Percentiles rank a stretch among this genome's conserved stretches.
phyloP scores from a whole-genome alignment of 1,140 invertebrate genomes.

The Steinernema khuongi region DNA sequence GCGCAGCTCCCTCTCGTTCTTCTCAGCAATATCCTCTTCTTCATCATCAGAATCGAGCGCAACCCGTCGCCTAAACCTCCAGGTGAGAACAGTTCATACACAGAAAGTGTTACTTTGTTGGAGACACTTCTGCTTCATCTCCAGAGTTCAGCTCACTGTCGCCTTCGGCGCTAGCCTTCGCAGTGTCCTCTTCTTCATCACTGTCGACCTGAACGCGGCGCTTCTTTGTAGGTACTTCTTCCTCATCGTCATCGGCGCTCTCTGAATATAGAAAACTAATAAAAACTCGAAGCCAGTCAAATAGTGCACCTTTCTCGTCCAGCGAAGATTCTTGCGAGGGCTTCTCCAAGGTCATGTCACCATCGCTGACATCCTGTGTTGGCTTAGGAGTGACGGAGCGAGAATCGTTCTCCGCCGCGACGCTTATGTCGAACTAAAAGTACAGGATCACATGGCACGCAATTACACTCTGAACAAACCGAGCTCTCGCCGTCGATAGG shows the following conservation, averaged over 20 bases:
- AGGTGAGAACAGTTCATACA: background rate
- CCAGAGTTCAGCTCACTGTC: background rate
- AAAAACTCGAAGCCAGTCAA: background rate
- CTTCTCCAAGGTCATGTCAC: background rate
- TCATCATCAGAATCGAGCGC: background rate
- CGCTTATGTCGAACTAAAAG: background rate
- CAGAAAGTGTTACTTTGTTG: background rate
- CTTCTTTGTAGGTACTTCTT: slow-evolving; percentile 17
- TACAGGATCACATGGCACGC: background rate
- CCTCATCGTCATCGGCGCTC: slow-evolving; percentile 22
- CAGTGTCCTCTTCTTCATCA: background rate
- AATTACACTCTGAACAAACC: background rate
- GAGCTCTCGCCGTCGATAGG: background rate
- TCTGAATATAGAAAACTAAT: background rate
- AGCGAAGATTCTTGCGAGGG: background rate
- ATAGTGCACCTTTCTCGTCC: slow-evolving; percentile 29
- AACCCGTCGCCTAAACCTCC: background rate
- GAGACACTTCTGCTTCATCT: background rate
- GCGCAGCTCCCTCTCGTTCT: background rate
- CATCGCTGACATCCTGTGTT: background rate
- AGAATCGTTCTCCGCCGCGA: background rate
- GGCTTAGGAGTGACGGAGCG: background rate
- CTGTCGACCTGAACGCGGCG: background rate
- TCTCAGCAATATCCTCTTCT: background rate
- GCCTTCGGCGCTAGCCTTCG: background rate